These are phyloP conservation scores for Rhyacophila brunnea DNA, from an alignment of 1,140 invertebrate species.

Conservation along the genomic window DNA sequence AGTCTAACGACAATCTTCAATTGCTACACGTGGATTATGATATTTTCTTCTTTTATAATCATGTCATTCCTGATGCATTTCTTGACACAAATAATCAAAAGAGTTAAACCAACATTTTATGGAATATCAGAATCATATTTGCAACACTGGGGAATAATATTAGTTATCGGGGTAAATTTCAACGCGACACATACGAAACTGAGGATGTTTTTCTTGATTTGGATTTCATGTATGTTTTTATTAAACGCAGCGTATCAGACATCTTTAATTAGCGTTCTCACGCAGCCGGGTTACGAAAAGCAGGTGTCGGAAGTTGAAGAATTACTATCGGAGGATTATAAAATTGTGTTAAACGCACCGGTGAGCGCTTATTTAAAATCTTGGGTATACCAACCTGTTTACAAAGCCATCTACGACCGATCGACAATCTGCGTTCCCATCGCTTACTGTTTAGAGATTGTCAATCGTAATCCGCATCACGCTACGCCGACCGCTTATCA, in stretches of 20 bases:
- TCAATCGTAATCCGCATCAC: constrained; percentile 11
- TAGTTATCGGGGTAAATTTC: constrained; percentile 19
- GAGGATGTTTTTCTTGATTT: constrained; percentile 28
- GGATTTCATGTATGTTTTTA: constrained; percentile 28
- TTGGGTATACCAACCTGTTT: not conserved
- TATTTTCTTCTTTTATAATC: constrained; percentile 7
- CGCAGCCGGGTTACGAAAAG: constrained; percentile 18
- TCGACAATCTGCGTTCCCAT: not conserved
- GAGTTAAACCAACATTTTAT: constrained; percentile 15
- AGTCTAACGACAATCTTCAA: constrained; percentile 14
- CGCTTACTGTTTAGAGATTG: not conserved
- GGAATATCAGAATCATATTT: constrained; percentile 13
- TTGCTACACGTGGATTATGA: constrained; percentile 9
- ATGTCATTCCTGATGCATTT: constrained; percentile 19
- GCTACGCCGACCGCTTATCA: constrained; percentile 17
- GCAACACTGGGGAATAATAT: constrained; percentile 10
- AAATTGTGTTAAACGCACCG: constrained; percentile 10
- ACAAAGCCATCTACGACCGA: not conserved
- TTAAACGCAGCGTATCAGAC: constrained; percentile 22
- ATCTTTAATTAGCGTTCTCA: constrained; percentile 23
- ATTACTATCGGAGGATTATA: constrained; percentile 20
- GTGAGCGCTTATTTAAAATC: not conserved
- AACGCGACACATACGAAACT: constrained; percentile 5
- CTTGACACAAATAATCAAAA: not conserved
- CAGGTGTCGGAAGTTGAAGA: constrained; percentile 27